Evolutionary conservation across 2,888 invertebrate species (phyloP).

Genomic region (Chouioia cunea): DNA sequence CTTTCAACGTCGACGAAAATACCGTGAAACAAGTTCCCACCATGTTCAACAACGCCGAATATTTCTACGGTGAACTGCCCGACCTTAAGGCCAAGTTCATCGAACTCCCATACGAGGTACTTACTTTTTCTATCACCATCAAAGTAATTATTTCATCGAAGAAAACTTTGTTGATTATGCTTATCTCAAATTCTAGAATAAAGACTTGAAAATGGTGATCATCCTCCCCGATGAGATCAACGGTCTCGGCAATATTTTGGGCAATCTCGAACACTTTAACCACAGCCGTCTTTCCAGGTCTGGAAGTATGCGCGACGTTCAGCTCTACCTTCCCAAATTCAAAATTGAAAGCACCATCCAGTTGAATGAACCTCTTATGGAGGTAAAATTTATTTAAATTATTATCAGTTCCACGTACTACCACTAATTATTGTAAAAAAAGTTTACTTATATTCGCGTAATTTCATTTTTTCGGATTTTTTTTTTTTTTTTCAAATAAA

Average conservation of each 20-base stretch:
- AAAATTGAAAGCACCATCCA: conserved; percentile 49
- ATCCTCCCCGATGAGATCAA: conserved; percentile 78
- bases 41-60: conserved; percentile 75
- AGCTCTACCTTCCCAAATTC: conserved; percentile 58
- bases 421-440: too few relatives aligned
- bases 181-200: conserved; percentile 26
- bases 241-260: conserved; percentile 69
- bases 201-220: conserved; percentile 78
- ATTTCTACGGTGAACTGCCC: conserved; percentile 69
- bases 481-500: too few relatives aligned
- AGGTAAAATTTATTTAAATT: conserved; percentile 26
- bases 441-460: too few relatives aligned
- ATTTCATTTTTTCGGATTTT: too few relatives aligned
- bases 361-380: conserved; percentile 41
- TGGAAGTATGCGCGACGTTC: conserved; percentile 53
- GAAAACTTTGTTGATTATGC: neutral
- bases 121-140: conserved; percentile 59
- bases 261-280: conserved; percentile 58
- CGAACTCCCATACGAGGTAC: conserved; percentile 78
- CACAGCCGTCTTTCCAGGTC: conserved; percentile 42
- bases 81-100: conserved; percentile 75
- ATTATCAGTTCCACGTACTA: too few relatives aligned
- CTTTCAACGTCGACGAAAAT: conserved; percentile 75
- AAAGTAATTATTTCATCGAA: conserved; percentile 19
- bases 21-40: conserved; percentile 76